Evolutionary conservation across 1,140 invertebrate genomes (phyloP), one percentile per base, ranked within the genome.

Genomic region (Scaptodrosophila lebanonensis): DNA sequence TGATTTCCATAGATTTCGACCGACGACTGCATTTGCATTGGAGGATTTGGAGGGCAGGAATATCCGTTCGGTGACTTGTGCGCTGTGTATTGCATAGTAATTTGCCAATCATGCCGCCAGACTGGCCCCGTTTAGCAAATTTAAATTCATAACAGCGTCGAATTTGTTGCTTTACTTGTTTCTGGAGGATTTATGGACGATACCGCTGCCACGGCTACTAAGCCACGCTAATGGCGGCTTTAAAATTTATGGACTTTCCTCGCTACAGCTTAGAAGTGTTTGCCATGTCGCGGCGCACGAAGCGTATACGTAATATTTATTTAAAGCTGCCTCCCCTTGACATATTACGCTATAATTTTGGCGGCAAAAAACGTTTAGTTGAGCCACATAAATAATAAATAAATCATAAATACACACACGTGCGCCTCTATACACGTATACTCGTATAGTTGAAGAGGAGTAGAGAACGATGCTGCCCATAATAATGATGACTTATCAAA

Each of bases 321-420:
- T 54, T 38, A 45, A 25, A 61, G 20, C 44, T 79, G 68, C 65
- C 49, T 77, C n/a, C n/a, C n/a, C 73, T 73, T 82, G 65, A 73
- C 75, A 79, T 79, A 82, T 79, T 82, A 75, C 73, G 53, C 65
- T 65, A 82, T 69, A 73, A 82, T 79, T 79, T 66, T 60, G 73
- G 69, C 66, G 69, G 68, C 75, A 79, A 73, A n/a, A 33, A 62
- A 60, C 73, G 73, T 73, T 79, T 82, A 82, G 73, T 82, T 82
- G 65, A 82, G 73, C 75, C 62, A 79, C 73, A 79, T 82, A 79
- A 82, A 79, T 79, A 79, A 82, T 79, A 68, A 79, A 79, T 79
- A 82, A 60, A 39, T 54, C 58, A 32, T 39, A 57, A 9, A 58
- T 39, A 32, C 36, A 38, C 17, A 51, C 56, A 47, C 13, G 32